A percentile compares a stretch with the other conserved stretches of the same genome.
Conservation (phyloP, 2,888 invertebrate genomes). For the Tromatobia lineatoria region DNA sequence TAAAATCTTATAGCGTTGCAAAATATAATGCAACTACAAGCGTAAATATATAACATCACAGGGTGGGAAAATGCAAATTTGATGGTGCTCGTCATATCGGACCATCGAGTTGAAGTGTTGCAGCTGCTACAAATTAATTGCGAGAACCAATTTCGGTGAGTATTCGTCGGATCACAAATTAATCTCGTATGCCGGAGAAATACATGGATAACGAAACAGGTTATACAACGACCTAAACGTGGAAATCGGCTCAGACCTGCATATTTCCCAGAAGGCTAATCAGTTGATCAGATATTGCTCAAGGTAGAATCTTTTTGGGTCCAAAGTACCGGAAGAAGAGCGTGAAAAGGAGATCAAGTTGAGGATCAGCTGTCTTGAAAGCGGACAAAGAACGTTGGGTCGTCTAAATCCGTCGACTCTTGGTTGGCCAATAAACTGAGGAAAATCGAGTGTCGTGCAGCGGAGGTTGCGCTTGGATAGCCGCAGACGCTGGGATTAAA, state of each 20-base stretch:
- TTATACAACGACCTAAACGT: background rate
- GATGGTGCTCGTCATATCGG: conserved; percentile 70
- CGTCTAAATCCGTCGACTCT: conserved; percentile 39
- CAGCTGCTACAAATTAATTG: conserved; percentile 67
- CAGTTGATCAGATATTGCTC: background rate
- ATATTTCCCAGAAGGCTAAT: background rate
- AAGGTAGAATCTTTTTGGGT: background rate
- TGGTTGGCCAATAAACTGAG: conserved; percentile 57
- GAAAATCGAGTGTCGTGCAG: conserved; percentile 61
- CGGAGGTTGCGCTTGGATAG: conserved; percentile 58
- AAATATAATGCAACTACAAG: conserved; percentile 73
- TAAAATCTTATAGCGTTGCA: conserved; percentile 49
- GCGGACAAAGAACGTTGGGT: conserved; percentile 17
- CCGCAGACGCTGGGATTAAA: conserved; percentile 68
- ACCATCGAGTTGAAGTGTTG: conserved; percentile 60
- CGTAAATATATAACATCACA: conserved; percentile 71
- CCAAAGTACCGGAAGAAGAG: conserved; percentile 22
- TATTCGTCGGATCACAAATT: conserved; percentile 50
- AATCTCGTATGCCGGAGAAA: conserved; percentile 24
- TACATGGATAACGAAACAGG: conserved; percentile 8
- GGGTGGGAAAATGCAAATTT: conserved; percentile 74
- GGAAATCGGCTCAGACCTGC: background rate
- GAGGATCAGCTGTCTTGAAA: conserved; percentile 28
- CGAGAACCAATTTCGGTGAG: conserved; percentile 57
- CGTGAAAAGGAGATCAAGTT: conserved; percentile 21